Conservation (phyloP, 2,797 vertebrate genomes). For the Hirundo rustica region DNA sequence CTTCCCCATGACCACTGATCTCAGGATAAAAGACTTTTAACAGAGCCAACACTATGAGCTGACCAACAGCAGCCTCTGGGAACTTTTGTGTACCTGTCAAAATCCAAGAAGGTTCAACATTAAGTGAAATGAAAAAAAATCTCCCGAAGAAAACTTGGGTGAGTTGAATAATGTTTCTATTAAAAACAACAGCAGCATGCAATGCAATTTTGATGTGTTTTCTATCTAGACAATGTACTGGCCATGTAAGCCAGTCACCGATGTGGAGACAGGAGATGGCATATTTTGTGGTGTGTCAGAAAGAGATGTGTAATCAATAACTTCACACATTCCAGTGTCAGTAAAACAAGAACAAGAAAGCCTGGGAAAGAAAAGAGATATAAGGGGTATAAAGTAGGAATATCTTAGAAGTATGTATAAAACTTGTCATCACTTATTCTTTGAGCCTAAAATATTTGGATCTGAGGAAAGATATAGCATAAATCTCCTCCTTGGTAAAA, state of each 20-base stretch:
- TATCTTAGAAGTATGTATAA: neutral
- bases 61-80: neutral
- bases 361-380: neutral
- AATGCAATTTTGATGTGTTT: constrained; percentile 33
- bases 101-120: neutral
- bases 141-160: constrained; percentile 25
- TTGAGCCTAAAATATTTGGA: neutral
- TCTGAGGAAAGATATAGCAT: neutral
- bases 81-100: constrained; percentile 34
- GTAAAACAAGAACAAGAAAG: constrained; percentile 7
- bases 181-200: constrained; percentile 21
- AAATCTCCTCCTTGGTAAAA: neutral
- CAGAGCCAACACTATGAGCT: neutral
- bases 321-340: constrained; percentile 29
- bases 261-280: neutral
- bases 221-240: constrained; percentile 42
- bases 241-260: neutral
- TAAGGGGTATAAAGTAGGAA: neutral
- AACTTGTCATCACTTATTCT: neutral
- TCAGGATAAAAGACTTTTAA: constrained; percentile 55
- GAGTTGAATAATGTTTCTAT: constrained; percentile 36
- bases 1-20: constrained; percentile 19
- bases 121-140: constrained; percentile 26
- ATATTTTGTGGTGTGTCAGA: neutral
- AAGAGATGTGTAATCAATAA: constrained; percentile 43